A percentile compares a stretch with the other conserved stretches of the same genome.
Conservation (phyloP, 2,113 vertebrate genomes). For the Oncorhynchus gorbuscha region DNA sequence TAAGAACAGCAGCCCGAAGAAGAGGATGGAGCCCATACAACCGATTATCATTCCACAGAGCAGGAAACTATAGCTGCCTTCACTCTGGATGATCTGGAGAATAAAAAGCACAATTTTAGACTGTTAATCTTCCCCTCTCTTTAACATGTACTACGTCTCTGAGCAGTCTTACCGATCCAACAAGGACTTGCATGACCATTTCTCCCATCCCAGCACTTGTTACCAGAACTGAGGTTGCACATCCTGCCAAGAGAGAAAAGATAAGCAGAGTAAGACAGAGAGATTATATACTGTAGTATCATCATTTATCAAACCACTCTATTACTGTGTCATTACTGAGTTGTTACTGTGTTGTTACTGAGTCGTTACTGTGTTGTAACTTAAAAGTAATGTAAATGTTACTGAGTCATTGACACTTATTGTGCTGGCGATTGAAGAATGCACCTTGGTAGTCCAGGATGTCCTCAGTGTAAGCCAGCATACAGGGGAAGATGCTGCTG, state of each 20-base stretch:
- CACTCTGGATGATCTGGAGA: constrained; percentile 84
- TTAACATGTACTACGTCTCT: neutral
- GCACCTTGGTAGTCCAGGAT: constrained; percentile 88
- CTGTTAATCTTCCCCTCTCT: neutral
- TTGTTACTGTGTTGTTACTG: too few relatives aligned
- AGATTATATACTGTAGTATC: neutral
- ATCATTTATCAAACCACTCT: neutral
- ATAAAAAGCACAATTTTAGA: constrained; percentile 31
- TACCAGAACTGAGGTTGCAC: constrained; percentile 91
- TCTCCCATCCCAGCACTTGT: constrained; percentile 90
- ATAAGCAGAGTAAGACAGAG: neutral
- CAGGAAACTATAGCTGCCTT: constrained; percentile 92
- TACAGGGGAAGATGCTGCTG: constrained; percentile 94
- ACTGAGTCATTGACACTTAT: neutral
- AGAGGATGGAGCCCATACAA: constrained; percentile 84
- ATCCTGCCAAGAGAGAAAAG: constrained; percentile 77
- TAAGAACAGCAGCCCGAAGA: constrained; percentile 84
- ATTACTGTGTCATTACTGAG: neutral
- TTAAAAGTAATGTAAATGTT: too few relatives aligned
- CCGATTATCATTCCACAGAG: constrained; percentile 89
- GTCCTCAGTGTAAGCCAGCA: constrained; percentile 93
- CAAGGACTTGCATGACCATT: constrained; percentile 88
- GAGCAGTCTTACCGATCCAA: constrained; percentile 83
- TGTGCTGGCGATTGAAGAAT: neutral
- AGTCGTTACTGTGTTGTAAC: neutral